These are phyloP conservation scores for Emydocephalus ijimae DNA, from an alignment of 2,113 vertebrate species.

Conservation along the genomic window DNA sequence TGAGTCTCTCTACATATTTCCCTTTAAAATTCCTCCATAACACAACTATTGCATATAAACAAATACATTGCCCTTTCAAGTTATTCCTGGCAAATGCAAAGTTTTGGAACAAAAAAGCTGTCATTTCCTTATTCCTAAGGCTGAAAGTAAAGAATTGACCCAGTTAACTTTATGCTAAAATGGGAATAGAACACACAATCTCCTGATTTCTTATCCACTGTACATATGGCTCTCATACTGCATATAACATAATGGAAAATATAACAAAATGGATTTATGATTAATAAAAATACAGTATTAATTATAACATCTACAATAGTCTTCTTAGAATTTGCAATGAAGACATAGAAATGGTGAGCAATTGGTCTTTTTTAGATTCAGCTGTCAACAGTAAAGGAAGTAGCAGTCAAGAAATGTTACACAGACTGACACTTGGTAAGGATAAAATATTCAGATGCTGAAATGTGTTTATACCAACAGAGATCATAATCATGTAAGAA, in stretches of 20 bases:
- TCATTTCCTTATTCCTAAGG: background rate
- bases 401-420: background rate
- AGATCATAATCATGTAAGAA: background rate
- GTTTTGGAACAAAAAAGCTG: background rate
- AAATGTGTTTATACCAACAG: background rate
- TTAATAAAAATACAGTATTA: background rate
- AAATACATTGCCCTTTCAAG: background rate
- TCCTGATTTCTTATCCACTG: background rate
- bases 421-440: background rate
- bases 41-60: background rate
- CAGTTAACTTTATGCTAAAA: background rate
- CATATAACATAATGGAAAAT: background rate
- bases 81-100: background rate
- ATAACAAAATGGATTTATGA: background rate
- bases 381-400: background rate
- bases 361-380: background rate
- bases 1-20: background rate
- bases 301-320: background rate
- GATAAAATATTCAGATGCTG: background rate
- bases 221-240: background rate
- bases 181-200: background rate
- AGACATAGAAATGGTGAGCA: background rate
- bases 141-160: background rate
- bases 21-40: background rate
- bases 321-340: background rate